Evolutionary conservation across 2,888 invertebrate genomes (phyloP).

Genomic region (Phasia obesa): DNA sequence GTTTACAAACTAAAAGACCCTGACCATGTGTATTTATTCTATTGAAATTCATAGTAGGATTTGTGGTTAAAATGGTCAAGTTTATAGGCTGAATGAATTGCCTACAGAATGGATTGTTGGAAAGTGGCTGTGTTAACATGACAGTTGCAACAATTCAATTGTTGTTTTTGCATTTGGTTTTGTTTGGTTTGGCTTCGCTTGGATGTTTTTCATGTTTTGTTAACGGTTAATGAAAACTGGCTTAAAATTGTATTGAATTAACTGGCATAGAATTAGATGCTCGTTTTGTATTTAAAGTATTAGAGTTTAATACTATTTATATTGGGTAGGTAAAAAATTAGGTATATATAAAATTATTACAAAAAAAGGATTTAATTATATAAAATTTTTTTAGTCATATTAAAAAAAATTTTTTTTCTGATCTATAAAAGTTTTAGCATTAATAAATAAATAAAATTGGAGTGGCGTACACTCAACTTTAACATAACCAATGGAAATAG

Average conservation of each 20-base stretch:
- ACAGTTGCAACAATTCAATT: slow-evolving; percentile 53
- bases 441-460: no score
- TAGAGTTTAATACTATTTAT: not conserved
- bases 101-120: slow-evolving; percentile 28
- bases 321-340: no score
- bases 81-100: slow-evolving; percentile 56
- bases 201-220: not conserved
- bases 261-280: not conserved
- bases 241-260: slow-evolving; percentile 19
- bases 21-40: slow-evolving; percentile 50
- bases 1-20: slow-evolving; percentile 40
- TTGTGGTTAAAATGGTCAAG: slow-evolving; percentile 64
- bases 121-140: slow-evolving; percentile 55
- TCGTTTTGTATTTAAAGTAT: not conserved
- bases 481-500: no score
- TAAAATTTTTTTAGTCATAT: no score
- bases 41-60: slow-evolving; percentile 57
- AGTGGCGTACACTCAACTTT: no score
- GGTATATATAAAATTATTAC: no score
- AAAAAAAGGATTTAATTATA: no score
- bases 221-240: slow-evolving; percentile 41
- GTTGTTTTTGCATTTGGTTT: slow-evolving; percentile 19
- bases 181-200: not conserved
- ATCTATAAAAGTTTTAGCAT: no score
- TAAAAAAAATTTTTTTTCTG: no score